A percentile compares a stretch with the other conserved stretches of the same genome.
Conservation (phyloP, 2,888 invertebrate genomes). For the Fragum fragum region DNA sequence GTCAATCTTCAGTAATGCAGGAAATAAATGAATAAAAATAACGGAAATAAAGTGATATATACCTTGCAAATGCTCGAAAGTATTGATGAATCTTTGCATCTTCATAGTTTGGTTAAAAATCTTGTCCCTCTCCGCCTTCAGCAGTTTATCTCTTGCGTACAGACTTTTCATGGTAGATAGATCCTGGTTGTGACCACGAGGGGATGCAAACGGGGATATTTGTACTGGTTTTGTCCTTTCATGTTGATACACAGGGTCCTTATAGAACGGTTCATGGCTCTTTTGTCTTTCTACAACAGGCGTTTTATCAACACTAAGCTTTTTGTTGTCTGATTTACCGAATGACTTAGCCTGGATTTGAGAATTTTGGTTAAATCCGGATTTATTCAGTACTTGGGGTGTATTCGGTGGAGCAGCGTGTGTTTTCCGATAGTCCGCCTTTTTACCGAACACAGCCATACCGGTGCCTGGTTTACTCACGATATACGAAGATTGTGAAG, state of each 20-base stretch:
- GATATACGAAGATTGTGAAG: neutral
- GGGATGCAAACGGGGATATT: conserved; percentile 42
- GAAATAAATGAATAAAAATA: too few relatives aligned
- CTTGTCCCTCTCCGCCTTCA: conserved; percentile 57
- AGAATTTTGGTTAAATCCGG: neutral
- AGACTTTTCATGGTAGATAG: conserved; percentile 47
- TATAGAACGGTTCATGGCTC: conserved; percentile 30
- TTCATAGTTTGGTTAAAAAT: conserved; percentile 51
- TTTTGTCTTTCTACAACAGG: conserved; percentile 27
- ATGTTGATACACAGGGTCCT: conserved; percentile 49
- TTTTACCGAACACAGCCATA: conserved; percentile 57
- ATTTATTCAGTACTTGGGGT: conserved; percentile 8
- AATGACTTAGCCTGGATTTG: conserved; percentile 3
- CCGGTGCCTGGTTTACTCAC: conserved; percentile 9
- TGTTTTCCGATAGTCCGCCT: conserved; percentile 17
- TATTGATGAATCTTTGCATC: conserved; percentile 59
- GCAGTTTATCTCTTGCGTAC: conserved; percentile 60
- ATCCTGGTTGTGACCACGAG: conserved; percentile 35
- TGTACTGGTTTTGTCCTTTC: conserved; percentile 46
- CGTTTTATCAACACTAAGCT: conserved; percentile 11
- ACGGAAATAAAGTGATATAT: too few relatives aligned
- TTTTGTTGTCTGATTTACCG: neutral
- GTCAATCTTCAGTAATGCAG: too few relatives aligned
- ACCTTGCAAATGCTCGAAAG: conserved; percentile 50
- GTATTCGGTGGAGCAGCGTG: conserved; percentile 42